Evolutionary conservation across 2,113 vertebrate genomes (phyloP).

Genomic region (Semnornis frantzii): DNA sequence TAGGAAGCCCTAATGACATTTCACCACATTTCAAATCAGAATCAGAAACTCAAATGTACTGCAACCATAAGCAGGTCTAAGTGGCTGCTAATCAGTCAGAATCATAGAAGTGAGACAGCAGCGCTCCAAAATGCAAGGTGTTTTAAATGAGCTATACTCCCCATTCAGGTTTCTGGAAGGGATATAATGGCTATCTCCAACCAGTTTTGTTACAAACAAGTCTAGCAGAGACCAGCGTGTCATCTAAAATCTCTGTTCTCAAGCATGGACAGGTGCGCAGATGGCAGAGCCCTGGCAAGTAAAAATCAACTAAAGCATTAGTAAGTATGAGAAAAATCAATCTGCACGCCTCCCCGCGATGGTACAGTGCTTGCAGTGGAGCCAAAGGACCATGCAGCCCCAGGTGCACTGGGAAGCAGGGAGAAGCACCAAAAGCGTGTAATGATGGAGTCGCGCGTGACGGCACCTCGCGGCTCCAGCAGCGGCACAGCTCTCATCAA

Average conservation of each 20-base stretch:
- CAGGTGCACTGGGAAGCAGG: neutral
- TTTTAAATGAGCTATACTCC: neutral
- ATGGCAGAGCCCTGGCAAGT: neutral
- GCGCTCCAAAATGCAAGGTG: neutral
- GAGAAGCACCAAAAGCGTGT: neutral
- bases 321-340: neutral
- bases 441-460: neutral
- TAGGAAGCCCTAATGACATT: neutral
- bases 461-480: neutral
- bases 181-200: neutral
- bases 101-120: neutral
- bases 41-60: neutral
- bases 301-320: neutral
- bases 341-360: accelerated
- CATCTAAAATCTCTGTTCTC: neutral
- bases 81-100: neutral
- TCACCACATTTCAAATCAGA: neutral
- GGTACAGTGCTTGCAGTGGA: neutral
- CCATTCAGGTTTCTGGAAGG: neutral
- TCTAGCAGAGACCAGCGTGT: neutral
- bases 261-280: neutral
- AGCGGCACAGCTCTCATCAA: neutral
- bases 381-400: neutral
- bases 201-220: neutral
- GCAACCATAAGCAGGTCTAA: neutral